phyloP scores from a whole-genome alignment of 2,888 invertebrate genomes.

The Pandemis cinnamomeana region DNA sequence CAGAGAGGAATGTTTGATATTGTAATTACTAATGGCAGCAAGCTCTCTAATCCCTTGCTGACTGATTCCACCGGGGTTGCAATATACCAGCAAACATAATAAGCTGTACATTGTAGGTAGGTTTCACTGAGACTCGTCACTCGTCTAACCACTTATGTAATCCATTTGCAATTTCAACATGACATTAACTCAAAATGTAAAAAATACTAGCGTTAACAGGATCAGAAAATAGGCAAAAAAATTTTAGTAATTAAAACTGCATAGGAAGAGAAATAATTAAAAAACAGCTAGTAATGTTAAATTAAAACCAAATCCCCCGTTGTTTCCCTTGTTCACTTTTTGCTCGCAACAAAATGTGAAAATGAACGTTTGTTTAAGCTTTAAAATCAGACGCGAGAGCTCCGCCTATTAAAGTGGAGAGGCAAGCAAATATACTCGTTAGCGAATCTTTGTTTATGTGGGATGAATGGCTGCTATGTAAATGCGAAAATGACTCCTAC shows the following conservation, averaged over 20 bases:
- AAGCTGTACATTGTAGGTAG: slow-evolving; percentile 16
- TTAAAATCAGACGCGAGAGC: slow-evolving; percentile 50
- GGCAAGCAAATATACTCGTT: slow-evolving; percentile 52
- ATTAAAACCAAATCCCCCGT: slow-evolving; percentile 18
- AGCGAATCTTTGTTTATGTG: slow-evolving; percentile 49
- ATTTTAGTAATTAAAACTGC: neutral
- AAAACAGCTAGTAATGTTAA: slow-evolving; percentile 16
- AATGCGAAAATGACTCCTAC: slow-evolving; percentile 24
- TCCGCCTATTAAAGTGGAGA: slow-evolving; percentile 50
- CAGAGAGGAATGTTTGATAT: slow-evolving; percentile 26
- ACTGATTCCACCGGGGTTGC: slow-evolving; percentile 16
- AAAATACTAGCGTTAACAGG: neutral
- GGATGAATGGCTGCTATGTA: slow-evolving; percentile 40
- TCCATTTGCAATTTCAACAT: slow-evolving; percentile 1
- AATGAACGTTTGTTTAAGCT: slow-evolving; percentile 52
- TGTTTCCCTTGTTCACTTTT: slow-evolving; percentile 42
- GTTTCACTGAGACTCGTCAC: slow-evolving; percentile 9
- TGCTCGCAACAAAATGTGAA: slow-evolving; percentile 44
- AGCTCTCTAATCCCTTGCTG: slow-evolving; percentile 24
- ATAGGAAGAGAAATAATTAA: slow-evolving; percentile 12
- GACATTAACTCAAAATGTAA: neutral
- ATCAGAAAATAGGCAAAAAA: neutral
- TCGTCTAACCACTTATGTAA: slow-evolving; percentile 18
- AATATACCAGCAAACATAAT: slow-evolving; percentile 11
- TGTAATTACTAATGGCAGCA: slow-evolving; percentile 39